These are phyloP conservation scores for Orussus abietinus DNA, from an alignment of 1,140 invertebrate genomes.

Conservation along the genomic window DNA sequence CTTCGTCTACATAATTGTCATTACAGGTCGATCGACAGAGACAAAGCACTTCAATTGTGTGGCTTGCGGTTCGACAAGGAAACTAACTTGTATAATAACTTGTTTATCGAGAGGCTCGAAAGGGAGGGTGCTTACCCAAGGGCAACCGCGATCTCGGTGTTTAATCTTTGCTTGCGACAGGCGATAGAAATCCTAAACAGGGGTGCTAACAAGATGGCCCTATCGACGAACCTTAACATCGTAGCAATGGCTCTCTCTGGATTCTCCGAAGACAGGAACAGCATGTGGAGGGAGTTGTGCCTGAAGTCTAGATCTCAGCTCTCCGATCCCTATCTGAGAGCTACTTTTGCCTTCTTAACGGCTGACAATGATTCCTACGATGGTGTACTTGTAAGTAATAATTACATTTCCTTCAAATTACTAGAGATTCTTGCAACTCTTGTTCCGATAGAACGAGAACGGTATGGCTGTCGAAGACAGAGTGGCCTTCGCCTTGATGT, in stretches of 20 bases:
- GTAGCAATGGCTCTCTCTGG: slow-evolving; percentile 90
- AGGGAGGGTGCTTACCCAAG: slow-evolving; percentile 67
- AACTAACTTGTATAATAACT: slow-evolving; percentile 43
- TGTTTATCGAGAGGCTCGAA: slow-evolving; percentile 61
- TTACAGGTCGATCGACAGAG: slow-evolving; percentile 70
- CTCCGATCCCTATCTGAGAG: slow-evolving; percentile 83
- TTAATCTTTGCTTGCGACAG: slow-evolving; percentile 77
- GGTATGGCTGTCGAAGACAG: slow-evolving; percentile 82
- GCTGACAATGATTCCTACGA: slow-evolving; percentile 76
- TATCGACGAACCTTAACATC: slow-evolving; percentile 54
- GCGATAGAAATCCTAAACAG: slow-evolving; percentile 83
- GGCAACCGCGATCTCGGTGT: slow-evolving; percentile 86
- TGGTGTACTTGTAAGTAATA: slow-evolving; percentile 67
- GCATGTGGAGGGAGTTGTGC: slow-evolving; percentile 81
- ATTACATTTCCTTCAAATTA: slow-evolving; percentile 7
- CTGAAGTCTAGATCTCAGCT: slow-evolving; percentile 66
- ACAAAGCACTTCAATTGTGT: slow-evolving; percentile 77
- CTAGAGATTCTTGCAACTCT: slow-evolving; percentile 16
- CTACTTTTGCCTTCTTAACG: slow-evolving; percentile 89
- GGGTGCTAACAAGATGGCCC: slow-evolving; percentile 54
- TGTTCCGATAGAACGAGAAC: slow-evolving; percentile 64
- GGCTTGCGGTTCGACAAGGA: slow-evolving; percentile 80
- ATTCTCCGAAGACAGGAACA: slow-evolving; percentile 76
- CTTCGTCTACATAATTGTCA: slow-evolving; percentile 12
- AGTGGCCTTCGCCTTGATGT: slow-evolving; percentile 91